These are phyloP conservation scores for Gastracanthus pulcherrimus DNA, from an alignment of 2,888 invertebrate species.

Conservation along the genomic window DNA sequence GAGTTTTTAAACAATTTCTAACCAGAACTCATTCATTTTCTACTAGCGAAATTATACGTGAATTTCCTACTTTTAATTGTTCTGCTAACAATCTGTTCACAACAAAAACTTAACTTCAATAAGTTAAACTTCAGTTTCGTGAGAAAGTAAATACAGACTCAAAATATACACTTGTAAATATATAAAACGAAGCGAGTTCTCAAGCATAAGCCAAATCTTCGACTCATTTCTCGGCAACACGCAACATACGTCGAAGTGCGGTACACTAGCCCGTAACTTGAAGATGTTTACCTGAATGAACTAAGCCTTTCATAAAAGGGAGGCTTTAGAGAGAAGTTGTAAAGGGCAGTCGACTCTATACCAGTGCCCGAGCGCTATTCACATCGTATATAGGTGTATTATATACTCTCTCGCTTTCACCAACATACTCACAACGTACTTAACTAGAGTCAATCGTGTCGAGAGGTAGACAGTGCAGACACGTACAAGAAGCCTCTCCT, in stretches of 20 bases:
- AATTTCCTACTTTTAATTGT: no score
- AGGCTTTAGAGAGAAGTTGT: constrained; percentile 50
- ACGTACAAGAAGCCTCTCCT: constrained; percentile 30
- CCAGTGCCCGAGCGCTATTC: not conserved
- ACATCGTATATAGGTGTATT: constrained; percentile 41
- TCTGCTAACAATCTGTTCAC: no score
- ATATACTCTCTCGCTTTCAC: constrained; percentile 48
- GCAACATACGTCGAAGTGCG: not conserved
- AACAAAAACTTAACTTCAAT: no score
- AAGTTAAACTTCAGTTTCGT: not conserved
- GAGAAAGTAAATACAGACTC: not conserved
- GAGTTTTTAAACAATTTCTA: no score
- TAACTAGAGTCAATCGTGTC: constrained; percentile 60
- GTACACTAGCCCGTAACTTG: constrained; percentile 23
- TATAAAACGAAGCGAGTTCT: constrained; percentile 4
- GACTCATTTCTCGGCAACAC: constrained; percentile 16
- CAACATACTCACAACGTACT: constrained; percentile 51
- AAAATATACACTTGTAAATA: not conserved
- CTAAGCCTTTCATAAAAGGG: constrained; percentile 45
- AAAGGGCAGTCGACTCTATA: not conserved
- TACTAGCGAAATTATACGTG: no score
- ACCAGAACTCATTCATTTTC: no score
- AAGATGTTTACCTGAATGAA: constrained; percentile 52
- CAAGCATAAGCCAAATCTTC: not conserved
- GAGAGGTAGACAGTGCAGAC: constrained; percentile 57